Conservation (phyloP, 1,140 invertebrate species). For the Drosophila sproati region DNA sequence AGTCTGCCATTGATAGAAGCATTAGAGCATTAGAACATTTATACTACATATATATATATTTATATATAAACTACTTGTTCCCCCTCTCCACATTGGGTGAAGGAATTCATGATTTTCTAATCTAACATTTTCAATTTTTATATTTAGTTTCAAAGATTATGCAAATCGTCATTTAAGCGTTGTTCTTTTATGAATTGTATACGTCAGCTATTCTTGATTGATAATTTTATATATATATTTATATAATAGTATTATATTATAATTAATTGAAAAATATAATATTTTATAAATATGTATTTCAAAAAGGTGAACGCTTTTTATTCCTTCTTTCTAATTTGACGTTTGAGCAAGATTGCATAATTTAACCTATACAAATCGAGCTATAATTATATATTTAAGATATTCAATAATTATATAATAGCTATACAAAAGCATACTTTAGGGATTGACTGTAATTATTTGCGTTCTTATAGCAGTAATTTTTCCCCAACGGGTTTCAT, state of each 20-base stretch:
- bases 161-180: not conserved
- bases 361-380: no score
- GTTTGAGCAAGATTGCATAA: no score
- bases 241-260: no score
- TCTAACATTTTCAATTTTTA: not conserved
- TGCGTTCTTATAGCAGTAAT: no score
- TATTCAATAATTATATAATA: no score
- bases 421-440: not conserved
- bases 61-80: not conserved
- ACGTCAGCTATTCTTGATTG: not conserved
- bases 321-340: no score
- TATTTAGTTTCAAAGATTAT: not conserved
- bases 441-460: not conserved
- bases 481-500: no score
- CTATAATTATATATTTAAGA: no score
- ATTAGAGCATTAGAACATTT: not conserved
- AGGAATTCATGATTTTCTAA: not conserved
- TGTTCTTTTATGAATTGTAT: not conserved
- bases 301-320: no score
- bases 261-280: no score
- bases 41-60: not conserved
- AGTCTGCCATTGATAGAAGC: conserved; percentile 6
- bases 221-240: no score
- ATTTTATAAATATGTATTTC: no score
- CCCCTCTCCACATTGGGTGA: not conserved